Percentiles rank a stretch among this genome's conserved stretches.
Conservation (phyloP, 2,113 vertebrate species). For the Eulemur rufifrons region DNA sequence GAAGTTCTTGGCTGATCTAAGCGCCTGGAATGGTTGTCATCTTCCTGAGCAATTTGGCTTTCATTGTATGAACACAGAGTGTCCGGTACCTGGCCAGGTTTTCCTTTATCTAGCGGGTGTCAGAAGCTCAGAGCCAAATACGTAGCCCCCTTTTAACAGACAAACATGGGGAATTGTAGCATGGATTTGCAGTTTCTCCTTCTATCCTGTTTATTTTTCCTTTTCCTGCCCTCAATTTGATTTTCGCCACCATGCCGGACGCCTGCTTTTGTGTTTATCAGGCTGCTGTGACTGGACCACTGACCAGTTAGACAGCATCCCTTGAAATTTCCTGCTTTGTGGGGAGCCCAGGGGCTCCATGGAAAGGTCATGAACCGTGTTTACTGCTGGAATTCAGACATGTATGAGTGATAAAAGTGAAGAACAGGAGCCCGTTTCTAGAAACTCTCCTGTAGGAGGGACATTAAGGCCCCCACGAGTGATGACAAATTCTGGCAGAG, state of each 20-base stretch:
- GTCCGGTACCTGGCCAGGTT: not conserved
- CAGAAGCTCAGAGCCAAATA: not conserved
- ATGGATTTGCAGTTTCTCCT: not conserved
- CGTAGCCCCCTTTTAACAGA: not conserved
- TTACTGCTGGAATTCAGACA: not conserved
- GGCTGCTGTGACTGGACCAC: too few relatives aligned
- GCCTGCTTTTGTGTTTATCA: not conserved
- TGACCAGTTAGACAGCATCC: not conserved
- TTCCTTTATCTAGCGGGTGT: not conserved
- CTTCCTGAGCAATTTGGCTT: constrained; percentile 12
- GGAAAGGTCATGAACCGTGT: not conserved
- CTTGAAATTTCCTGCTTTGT: not conserved
- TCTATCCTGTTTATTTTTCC: not conserved
- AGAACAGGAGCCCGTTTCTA: not conserved
- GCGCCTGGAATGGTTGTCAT: not conserved
- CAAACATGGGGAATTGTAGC: not conserved
- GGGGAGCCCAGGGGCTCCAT: not conserved
- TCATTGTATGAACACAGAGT: constrained; percentile 23
- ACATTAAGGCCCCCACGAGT: not conserved
- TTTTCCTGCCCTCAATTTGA: not conserved
- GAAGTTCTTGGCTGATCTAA: not conserved
- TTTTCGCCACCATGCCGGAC: not conserved
- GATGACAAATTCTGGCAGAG: not conserved
- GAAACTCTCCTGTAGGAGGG: not conserved
- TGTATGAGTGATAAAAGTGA: not conserved